These are phyloP conservation scores for Silurus aristotelis DNA, from an alignment of 2,797 vertebrate species.

Conservation along the genomic window DNA sequence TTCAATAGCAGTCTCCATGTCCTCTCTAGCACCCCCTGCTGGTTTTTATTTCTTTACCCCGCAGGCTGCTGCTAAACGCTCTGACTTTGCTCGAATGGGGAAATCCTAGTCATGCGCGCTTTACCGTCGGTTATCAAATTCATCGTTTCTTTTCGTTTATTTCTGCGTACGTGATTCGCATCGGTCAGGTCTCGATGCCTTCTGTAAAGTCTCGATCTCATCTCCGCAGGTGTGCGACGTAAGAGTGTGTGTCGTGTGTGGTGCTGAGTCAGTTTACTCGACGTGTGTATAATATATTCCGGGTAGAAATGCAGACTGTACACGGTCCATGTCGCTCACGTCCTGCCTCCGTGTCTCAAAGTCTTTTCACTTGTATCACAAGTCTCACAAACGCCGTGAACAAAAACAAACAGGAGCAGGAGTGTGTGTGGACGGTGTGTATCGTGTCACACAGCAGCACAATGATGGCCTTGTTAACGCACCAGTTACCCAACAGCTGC, in stretches of 20 bases:
- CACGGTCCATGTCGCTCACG: conserved; percentile 6
- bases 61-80: conserved; percentile 59
- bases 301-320: conserved; percentile 22
- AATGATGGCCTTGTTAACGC: conserved; percentile 75
- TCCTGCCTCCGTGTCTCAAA: background rate
- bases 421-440: background rate
- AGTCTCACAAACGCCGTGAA: background rate
- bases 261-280: conserved; percentile 6
- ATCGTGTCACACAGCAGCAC: conserved; percentile 60
- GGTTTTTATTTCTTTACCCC: conserved; percentile 50
- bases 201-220: conserved; percentile 46
- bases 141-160: conserved; percentile 20
- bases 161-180: conserved; percentile 31
- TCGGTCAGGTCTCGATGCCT: conserved; percentile 46
- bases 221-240: conserved; percentile 41
- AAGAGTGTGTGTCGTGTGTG: conserved; percentile 1
- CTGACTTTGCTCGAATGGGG: conserved; percentile 27
- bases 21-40: conserved; percentile 50
- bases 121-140: conserved; percentile 3
- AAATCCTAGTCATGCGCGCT: conserved; percentile 15
- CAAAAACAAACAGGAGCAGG: background rate
- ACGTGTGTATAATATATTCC: conserved; percentile 7
- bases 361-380: background rate
- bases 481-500: conserved; percentile 64
- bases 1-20: conserved; percentile 27